Evolutionary conservation across 2,888 invertebrate species (phyloP).

Genomic region (Congeria kusceri): DNA sequence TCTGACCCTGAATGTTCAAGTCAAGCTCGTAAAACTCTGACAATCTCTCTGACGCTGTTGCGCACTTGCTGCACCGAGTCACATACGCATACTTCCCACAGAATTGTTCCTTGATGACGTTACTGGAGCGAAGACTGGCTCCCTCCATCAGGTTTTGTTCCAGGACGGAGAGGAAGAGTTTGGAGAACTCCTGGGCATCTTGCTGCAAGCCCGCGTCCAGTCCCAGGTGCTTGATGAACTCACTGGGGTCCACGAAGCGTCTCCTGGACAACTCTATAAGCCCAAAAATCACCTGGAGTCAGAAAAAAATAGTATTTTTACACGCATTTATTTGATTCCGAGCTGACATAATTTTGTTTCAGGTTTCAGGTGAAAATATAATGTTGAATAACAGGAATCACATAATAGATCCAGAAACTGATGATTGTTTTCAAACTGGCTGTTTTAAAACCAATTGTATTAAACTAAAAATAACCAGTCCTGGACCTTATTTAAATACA

Average conservation of each 20-base stretch:
- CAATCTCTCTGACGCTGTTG: constrained; percentile 86
- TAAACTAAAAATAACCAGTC: too few species aligned
- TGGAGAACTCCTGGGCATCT: constrained; percentile 90
- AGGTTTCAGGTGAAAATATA: too few species aligned
- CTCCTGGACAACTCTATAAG: constrained; percentile 87
- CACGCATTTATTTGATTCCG: too few species aligned
- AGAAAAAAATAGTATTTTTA: too few species aligned
- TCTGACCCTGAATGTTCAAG: constrained; percentile 87
- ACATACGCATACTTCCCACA: constrained; percentile 87
- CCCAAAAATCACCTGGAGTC: constrained; percentile 87
- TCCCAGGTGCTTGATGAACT: constrained; percentile 87
- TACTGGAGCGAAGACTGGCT: constrained; percentile 77
- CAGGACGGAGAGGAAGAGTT: constrained; percentile 88
- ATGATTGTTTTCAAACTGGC: too few species aligned
- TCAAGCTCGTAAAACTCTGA: constrained; percentile 89
- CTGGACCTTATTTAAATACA: too few species aligned
- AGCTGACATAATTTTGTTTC: too few species aligned
- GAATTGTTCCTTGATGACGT: constrained; percentile 86
- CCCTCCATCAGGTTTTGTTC: constrained; percentile 87
- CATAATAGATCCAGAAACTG: too few species aligned
- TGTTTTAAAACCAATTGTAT: too few species aligned
- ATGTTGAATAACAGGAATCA: too few species aligned
- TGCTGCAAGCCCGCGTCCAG: constrained; percentile 88
- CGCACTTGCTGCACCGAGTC: constrained; percentile 87
- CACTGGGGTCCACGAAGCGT: constrained; percentile 87